Evolutionary conservation across 2,113 vertebrate species (phyloP).

Genomic region (Pterophyllum scalare): DNA sequence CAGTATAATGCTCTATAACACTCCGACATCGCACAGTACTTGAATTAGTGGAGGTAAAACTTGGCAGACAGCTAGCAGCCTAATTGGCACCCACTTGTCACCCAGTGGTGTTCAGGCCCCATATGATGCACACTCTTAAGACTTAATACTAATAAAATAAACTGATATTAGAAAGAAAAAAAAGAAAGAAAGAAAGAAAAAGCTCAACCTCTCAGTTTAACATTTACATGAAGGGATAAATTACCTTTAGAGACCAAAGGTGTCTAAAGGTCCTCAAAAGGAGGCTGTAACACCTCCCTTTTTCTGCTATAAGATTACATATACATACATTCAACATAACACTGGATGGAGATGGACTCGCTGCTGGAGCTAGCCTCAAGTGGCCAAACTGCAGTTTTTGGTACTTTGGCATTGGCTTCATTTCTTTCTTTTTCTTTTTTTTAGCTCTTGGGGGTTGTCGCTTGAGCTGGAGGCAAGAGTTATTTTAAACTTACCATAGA

Average conservation of each 20-base stretch:
- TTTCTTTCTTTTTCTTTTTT: not conserved
- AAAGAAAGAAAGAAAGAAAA: too few relatives aligned
- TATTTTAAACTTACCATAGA: not conserved
- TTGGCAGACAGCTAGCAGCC: not conserved
- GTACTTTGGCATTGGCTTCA: fast-evolving
- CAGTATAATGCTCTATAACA: not conserved
- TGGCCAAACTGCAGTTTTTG: not conserved
- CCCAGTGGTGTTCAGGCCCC: too few relatives aligned
- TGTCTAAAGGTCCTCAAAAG: too few relatives aligned
- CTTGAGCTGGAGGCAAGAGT: not conserved
- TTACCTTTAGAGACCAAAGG: not conserved
- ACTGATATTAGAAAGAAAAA: not conserved
- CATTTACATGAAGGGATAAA: not conserved
- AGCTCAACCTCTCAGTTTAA: not conserved
- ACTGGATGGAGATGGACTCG: not conserved
- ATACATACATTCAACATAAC: not conserved
- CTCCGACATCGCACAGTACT: not conserved
- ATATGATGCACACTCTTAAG: not conserved
- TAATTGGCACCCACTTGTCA: not conserved
- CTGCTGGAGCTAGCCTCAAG: fast-evolving
- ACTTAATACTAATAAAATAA: not conserved
- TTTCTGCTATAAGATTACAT: not conserved
- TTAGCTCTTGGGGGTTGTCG: not conserved
- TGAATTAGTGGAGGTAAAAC: not conserved
- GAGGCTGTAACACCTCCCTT: not conserved